These are phyloP conservation scores for Lamprotornis superbus DNA, from an alignment of 2,113 vertebrate genomes.

Conservation along the genomic window DNA sequence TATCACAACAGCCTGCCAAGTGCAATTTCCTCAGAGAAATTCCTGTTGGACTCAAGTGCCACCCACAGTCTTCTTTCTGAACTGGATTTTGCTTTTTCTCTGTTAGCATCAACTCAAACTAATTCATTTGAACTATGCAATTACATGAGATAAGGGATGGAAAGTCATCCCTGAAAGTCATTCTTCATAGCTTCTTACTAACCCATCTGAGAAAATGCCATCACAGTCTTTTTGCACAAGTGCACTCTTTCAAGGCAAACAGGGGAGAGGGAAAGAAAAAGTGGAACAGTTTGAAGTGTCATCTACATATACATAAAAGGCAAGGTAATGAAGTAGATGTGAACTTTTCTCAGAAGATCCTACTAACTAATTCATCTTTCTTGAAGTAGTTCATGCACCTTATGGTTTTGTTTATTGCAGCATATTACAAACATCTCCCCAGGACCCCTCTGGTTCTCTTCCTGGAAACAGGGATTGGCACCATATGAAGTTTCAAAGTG, in stretches of 20 bases:
- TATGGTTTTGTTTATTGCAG: conserved; percentile 58
- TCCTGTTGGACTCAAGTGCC: background rate
- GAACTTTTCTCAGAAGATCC: conserved; percentile 9
- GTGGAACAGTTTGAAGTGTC: background rate
- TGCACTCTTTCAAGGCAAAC: background rate
- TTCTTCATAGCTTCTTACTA: background rate
- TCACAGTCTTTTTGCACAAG: conserved; percentile 6
- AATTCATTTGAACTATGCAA: background rate
- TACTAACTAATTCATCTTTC: conserved; percentile 38
- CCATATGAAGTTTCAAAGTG: conserved; percentile 2
- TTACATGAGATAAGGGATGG: background rate
- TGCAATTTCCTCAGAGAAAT: background rate
- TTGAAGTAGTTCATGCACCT: conserved; percentile 58
- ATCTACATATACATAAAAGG: conserved; percentile 26
- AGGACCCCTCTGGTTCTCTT: conserved; percentile 16
- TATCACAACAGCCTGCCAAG: background rate
- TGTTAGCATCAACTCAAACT: background rate
- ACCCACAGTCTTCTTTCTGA: background rate
- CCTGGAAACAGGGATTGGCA: conserved; percentile 15
- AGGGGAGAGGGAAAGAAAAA: background rate
- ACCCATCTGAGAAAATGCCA: background rate
- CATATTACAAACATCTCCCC: background rate
- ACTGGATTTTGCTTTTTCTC: background rate
- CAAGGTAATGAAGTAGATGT: conserved; percentile 9
- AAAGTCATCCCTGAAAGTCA: background rate